phyloP scores from a whole-genome alignment of 1,140 invertebrate genomes.

The Cotesia glomerata region DNA sequence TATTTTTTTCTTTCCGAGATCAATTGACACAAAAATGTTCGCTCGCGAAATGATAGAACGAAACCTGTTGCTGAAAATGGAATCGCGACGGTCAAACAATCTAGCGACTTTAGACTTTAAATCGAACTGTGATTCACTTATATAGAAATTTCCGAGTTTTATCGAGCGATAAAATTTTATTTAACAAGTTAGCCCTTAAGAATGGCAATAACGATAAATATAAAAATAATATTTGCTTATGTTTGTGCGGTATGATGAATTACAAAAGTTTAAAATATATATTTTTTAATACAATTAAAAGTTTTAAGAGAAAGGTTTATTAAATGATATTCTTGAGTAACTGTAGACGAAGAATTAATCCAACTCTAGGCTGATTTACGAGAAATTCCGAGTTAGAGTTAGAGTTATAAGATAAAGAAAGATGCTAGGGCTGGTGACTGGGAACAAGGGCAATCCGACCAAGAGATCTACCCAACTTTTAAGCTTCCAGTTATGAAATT shows the following conservation, averaged over 20 bases:
- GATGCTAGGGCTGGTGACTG: background rate
- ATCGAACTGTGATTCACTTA: slow-evolving; percentile 5
- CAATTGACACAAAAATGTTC: too few relatives aligned
- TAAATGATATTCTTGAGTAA: background rate
- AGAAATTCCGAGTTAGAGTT: background rate
- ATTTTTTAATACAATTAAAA: background rate
- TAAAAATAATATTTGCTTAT: background rate
- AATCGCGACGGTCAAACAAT: background rate
- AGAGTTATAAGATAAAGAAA: background rate
- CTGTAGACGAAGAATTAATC: slow-evolving; percentile 4
- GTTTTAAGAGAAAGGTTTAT: background rate
- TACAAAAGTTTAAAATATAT: background rate
- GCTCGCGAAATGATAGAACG: background rate
- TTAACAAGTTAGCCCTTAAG: background rate
- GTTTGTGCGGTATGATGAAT: background rate
- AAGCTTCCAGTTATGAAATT: slow-evolving; percentile 28
- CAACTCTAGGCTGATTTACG: slow-evolving; percentile 3
- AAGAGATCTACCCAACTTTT: slow-evolving; percentile 23
- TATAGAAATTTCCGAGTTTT: background rate
- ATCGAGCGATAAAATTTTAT: background rate
- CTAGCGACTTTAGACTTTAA: background rate
- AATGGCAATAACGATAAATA: too few relatives aligned
- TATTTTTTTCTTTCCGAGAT: background rate
- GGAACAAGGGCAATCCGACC: background rate
- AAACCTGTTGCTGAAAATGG: slow-evolving; percentile 18